Evolutionary conservation across 2,888 invertebrate genomes (phyloP).

Genomic region (Thereva nobilitata): DNA sequence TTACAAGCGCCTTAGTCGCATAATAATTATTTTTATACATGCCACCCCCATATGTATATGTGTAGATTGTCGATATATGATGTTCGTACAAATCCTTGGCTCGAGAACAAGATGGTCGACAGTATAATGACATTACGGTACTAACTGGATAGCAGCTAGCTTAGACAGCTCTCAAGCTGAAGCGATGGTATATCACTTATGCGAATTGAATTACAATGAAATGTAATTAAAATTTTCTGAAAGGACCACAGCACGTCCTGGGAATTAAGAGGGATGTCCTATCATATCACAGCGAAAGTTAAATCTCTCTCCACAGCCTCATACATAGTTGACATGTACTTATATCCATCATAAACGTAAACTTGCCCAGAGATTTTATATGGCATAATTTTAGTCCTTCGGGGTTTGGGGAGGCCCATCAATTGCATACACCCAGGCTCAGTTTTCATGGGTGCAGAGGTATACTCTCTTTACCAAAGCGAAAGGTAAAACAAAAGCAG

Average conservation of each 20-base stretch:
- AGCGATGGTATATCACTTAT: conserved; percentile 1
- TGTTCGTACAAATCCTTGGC: too few relatives aligned
- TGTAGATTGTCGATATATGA: neutral
- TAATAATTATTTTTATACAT: conserved; percentile 30
- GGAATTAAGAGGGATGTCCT: conserved; percentile 6
- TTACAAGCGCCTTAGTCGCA: conserved; percentile 22
- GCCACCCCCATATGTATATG: neutral
- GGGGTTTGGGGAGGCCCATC: conserved; percentile 15
- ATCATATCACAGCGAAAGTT: neutral
- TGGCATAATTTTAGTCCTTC: conserved; percentile 1
- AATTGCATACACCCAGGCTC: conserved; percentile 11
- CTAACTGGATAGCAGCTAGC: too few relatives aligned
- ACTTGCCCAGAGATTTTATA: neutral
- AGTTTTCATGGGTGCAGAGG: conserved; percentile 15
- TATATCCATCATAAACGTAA: conserved; percentile 5
- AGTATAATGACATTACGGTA: too few relatives aligned
- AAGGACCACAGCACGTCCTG: conserved; percentile 12
- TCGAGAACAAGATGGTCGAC: too few relatives aligned
- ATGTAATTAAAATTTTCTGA: conserved; percentile 34
- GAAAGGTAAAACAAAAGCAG: conserved; percentile 20
- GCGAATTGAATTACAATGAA: conserved; percentile 32
- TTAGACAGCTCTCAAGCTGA: neutral
- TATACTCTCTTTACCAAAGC: neutral
- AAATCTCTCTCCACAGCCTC: neutral
- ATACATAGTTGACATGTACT: conserved; percentile 4